Base-by-base conservation (phyloP, 2,797 vertebrate genomes). In the Hoplostethus atlanticus region DNA sequence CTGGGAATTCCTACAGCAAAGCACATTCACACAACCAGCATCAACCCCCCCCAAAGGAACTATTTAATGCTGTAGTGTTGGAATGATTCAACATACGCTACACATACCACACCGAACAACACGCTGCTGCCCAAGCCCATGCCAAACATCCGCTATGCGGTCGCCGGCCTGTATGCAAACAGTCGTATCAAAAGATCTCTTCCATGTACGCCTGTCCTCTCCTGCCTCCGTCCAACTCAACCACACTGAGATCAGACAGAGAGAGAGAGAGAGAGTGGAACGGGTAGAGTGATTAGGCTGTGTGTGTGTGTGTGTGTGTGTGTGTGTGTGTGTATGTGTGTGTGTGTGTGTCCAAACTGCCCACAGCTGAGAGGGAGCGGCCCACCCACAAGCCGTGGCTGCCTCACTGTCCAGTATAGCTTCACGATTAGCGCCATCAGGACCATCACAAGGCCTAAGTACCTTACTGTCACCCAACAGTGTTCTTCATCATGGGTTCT, bases 131-230 rank as follows among this genome's bases (percentile, higher is more conserved):
- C n/a, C 17, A 30, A 12, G 28, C 25, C 34, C 7, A 6, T 5
- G 47, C 53, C 52, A 42, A 51, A 51, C 71, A 52, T 65, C 53
- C 67, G 57, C 16, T 31, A 40, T 10, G 34, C 21, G n/a, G 9
- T 58, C 36, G n/a, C 21, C 25, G n/a, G n/a, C n/a, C 36, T 64
- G 44, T 4, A 42, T 51, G 74, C 40, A 62, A 73, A 67, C 30
- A 55, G 6, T 48, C 56, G 6, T 69, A 74, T 76, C 56, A 64
- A 11, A 16, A 51, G 30, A 36, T 76, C 50, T 62, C 63, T 52
- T 63, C 55, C 25, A 21, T 59, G 36, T 3, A 30, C 71, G 38
- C 25, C 48, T 9, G 25, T 70, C 51, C 16, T 47, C 9, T 62
- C 38, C 13, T 21, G 36, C 42, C 44, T 66, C 42, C 0, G 16